Evolutionary conservation across 2,113 vertebrate genomes (phyloP).

Genomic region (Silurus asotus): DNA sequence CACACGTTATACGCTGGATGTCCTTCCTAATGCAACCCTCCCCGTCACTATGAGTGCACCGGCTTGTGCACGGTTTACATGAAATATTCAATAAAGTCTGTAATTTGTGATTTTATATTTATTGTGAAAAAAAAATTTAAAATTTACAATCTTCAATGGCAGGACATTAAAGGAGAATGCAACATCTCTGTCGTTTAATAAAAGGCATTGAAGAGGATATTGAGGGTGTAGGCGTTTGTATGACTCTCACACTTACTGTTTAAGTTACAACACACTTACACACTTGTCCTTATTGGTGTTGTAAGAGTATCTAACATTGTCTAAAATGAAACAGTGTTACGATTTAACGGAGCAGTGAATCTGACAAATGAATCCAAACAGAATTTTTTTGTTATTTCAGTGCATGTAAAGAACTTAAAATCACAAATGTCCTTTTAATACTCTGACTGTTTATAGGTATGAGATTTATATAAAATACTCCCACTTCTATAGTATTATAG

Average conservation of each 20-base stretch:
- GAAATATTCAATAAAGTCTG: neutral
- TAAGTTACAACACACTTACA: neutral
- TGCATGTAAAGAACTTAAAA: neutral
- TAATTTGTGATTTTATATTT: neutral
- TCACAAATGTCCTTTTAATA: neutral
- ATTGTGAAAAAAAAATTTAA: neutral
- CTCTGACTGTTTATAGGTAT: neutral
- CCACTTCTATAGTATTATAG: neutral
- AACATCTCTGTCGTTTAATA: neutral
- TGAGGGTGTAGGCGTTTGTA: neutral
- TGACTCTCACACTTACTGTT: neutral
- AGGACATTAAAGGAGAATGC: neutral
- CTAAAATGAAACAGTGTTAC: neutral
- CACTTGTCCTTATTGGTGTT: neutral
- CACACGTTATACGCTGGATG: no score
- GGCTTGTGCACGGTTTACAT: no score
- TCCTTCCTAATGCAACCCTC: no score
- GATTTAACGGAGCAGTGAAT: neutral
- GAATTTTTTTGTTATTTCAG: neutral
- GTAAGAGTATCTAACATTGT: neutral
- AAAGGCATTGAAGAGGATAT: neutral
- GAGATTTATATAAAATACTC: neutral
- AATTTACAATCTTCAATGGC: neutral
- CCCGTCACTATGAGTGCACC: no score
- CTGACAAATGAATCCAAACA: neutral